Base-by-base conservation (phyloP, 2,113 vertebrate genomes). In the Toxotes jaculatrix region DNA sequence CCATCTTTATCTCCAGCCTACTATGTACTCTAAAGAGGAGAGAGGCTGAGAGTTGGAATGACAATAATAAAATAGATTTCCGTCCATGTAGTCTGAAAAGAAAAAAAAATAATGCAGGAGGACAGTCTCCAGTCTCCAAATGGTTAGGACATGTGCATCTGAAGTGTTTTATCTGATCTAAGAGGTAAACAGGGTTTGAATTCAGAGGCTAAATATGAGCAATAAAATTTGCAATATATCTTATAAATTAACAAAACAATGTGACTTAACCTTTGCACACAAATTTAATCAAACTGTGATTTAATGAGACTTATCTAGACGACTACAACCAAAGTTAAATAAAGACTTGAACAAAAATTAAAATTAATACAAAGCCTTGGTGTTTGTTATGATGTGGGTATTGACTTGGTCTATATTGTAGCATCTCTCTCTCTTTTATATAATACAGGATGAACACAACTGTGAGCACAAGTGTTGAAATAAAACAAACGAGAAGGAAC, bases 1-100 rank as follows among this genome's bases (percentile, higher is more conserved):
- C 19, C 13, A 66, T 47, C 17, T 64, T 10, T 40, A 56, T 86
- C 40, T 38, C 31, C 5, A 1, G 38, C 68, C 40, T 31, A 63
- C 51, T 61, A 9, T 19, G 8, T 14, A 3, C 14, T 27, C 14
- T 31, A 45, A 53, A 57, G 66, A 68, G 32, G 14, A 67, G 14
- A 55, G 14, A 42, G 38, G 59, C 51, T 34, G 32, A 59, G 40
- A 45, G 45, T 53, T 66, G 69, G 43, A 34, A 71, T 60, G 51
- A 27, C 2, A 23, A 66, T 45, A 72, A 66, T 55, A 7, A 34
- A 72, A 75, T 59, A 16, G 40, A 42, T 74, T 69, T 40, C 38
- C 69, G 47, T 42, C 11, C 63, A 21, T 71, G 43, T n/a, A 10
- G 21, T 13, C 3, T 38, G 45, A 42, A 64, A 53, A 51, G 17